These are phyloP conservation scores for Lepidocyrtoides sp. DNA, from an alignment of 2,888 invertebrate species.

Conservation along the genomic window DNA sequence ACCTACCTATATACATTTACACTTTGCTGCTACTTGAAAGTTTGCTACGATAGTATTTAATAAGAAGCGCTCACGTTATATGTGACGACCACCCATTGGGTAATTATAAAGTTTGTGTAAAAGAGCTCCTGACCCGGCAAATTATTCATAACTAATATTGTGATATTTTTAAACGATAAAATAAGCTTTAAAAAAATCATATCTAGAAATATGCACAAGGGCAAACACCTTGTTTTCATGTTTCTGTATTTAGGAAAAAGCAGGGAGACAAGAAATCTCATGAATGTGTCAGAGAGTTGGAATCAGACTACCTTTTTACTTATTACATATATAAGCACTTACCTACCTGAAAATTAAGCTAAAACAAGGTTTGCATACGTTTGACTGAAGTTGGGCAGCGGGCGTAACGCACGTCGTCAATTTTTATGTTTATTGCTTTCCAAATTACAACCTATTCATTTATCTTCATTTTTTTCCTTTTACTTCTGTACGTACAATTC, in stretches of 20 bases:
- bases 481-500: background rate
- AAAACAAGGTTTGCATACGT: background rate
- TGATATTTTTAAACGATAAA: slow-evolving; percentile 44
- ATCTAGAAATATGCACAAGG: background rate
- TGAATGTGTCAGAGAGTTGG: too few species aligned
- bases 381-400: slow-evolving; percentile 69
- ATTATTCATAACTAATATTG: slow-evolving; percentile 53
- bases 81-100: slow-evolving; percentile 74
- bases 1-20: background rate
- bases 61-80: slow-evolving; percentile 28
- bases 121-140: slow-evolving; percentile 53
- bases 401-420: slow-evolving; percentile 76
- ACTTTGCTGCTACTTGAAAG: background rate
- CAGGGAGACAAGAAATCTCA: too few species aligned
- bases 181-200: background rate
- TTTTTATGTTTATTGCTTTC: slow-evolving; percentile 75
- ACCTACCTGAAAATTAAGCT: slow-evolving; percentile 15
- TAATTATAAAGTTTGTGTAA: slow-evolving; percentile 72
- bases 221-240: background rate
- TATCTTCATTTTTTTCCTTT: slow-evolving; percentile 6
- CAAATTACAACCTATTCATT: slow-evolving; percentile 58
- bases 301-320: too few species aligned
- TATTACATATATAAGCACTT: background rate
- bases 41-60: background rate
- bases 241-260: background rate